Evolutionary conservation across 2,888 invertebrate genomes (phyloP), one percentile per base, ranked within the genome.

Genomic region (Holacanthella duospinosa): DNA sequence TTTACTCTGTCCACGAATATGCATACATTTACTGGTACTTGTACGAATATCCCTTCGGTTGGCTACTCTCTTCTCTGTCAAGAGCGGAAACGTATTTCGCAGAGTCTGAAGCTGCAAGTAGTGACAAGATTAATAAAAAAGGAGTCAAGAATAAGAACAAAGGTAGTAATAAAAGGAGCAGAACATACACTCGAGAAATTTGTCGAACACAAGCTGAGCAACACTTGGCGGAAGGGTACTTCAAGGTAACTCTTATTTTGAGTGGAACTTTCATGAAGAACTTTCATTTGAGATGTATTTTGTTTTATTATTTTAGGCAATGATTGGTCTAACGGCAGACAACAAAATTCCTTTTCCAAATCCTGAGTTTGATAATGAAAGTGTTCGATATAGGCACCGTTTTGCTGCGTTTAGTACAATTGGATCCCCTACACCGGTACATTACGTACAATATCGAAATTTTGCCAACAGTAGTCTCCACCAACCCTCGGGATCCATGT

Each of bases 1-100:
- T 99, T 36, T 97, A 96, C 79, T 92, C 93, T 64, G 86, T 89
- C 27, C 95, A 96, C 77, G 97, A 99, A 79, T 96, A 91, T 78
- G 87, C 93, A 74, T 70, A 66, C 61, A 66, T 69, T 70, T 76
- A 61, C 72, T 87, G 87, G 87, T 93, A 94, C 78, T 80, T 96
- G 28, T 92, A 93, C 78, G 95, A 96, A 80, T 90, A 93, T 77
- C 80, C 96, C 2, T 94, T 91, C 77, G 92, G 92, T 6, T 96
- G 95, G 89, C 80, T 95, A 65, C 86, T 92, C 1, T 94, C 94
- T 0, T 90, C 94, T 0, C 79, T 96, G 48, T 87, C 88, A 0
- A 83, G 94, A 65, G 95, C 95, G 0, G 93, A 94, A 74, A 87
- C 86, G 27, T 85, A 92, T 69, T 80, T 93, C 21, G 81, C 85